phyloP scores from a whole-genome alignment of 1,140 invertebrate genomes.

The Proctacanthus coquilletti region DNA sequence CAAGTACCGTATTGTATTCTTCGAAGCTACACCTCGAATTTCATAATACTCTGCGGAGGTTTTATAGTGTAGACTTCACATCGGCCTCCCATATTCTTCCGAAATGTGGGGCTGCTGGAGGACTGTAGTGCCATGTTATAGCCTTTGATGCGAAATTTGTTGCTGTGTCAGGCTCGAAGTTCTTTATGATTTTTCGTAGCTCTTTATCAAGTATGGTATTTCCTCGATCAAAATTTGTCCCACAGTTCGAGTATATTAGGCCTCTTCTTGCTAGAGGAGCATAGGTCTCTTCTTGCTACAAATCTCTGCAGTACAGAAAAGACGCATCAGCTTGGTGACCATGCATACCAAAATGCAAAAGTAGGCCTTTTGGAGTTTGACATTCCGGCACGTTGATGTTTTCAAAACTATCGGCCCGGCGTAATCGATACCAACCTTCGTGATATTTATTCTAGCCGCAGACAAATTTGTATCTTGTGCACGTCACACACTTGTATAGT shows the following conservation, averaged over 20 bases:
- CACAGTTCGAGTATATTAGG: constrained; percentile 24
- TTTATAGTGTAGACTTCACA: constrained; percentile 6
- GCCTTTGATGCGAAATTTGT: too few relatives aligned
- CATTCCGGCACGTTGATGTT: background rate
- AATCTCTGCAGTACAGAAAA: constrained; percentile 20
- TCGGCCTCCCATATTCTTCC: constrained; percentile 23
- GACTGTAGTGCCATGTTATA: too few relatives aligned
- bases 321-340: constrained; percentile 14
- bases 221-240: too few relatives aligned
- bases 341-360: constrained; percentile 17
- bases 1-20: constrained; percentile 15
- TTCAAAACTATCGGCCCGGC: constrained; percentile 18
- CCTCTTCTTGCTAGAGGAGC: too few relatives aligned
- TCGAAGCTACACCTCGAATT: constrained; percentile 12
- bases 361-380: constrained; percentile 11
- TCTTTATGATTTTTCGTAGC: too few relatives aligned
- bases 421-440: constrained; percentile 22
- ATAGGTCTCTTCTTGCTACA: constrained; percentile 14
- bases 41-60: constrained; percentile 6
- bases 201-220: too few relatives aligned
- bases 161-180: too few relatives aligned
- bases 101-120: constrained; percentile 17
- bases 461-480: constrained; percentile 6
- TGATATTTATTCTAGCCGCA: constrained; percentile 10
- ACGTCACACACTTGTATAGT: background rate